phyloP scores from a whole-genome alignment of 1,140 invertebrate species.

The Brachionus koreanus region DNA sequence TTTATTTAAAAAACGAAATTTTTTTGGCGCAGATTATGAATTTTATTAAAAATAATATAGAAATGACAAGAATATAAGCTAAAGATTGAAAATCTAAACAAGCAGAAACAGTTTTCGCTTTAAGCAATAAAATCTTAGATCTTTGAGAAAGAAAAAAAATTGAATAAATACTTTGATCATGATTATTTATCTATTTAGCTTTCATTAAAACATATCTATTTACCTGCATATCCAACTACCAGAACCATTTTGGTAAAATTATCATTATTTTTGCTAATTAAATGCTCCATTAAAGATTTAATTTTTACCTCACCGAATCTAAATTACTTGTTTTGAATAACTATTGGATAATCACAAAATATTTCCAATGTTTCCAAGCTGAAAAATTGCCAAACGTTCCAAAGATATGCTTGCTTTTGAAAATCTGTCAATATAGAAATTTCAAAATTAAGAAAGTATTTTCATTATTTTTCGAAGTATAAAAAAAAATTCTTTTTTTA shows the following conservation, averaged over 20 bases:
- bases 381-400: neutral
- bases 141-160: neutral
- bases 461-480: neutral
- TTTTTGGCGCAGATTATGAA: constrained; percentile 35
- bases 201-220: neutral
- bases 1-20: constrained; percentile 13
- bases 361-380: neutral
- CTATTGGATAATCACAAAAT: constrained; percentile 35
- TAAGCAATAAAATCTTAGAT: neutral
- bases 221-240: neutral
- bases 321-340: neutral
- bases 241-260: constrained; percentile 25
- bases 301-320: constrained; percentile 2
- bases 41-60: neutral
- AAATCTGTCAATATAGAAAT: constrained; percentile 14
- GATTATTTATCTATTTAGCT: constrained; percentile 22
- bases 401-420: constrained; percentile 23
- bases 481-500: constrained; percentile 21
- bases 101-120: constrained; percentile 7
- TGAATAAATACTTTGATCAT: constrained; percentile 1
- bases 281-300: neutral
- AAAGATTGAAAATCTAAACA: constrained; percentile 7
- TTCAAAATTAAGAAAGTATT: constrained; percentile 12
- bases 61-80: neutral
- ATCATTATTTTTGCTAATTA: constrained; percentile 38